Percentiles rank a stretch among this genome's conserved stretches.
Evolutionary conservation across 2,888 invertebrate species (phyloP).

Genomic region (Pseudococcus longispinus): DNA sequence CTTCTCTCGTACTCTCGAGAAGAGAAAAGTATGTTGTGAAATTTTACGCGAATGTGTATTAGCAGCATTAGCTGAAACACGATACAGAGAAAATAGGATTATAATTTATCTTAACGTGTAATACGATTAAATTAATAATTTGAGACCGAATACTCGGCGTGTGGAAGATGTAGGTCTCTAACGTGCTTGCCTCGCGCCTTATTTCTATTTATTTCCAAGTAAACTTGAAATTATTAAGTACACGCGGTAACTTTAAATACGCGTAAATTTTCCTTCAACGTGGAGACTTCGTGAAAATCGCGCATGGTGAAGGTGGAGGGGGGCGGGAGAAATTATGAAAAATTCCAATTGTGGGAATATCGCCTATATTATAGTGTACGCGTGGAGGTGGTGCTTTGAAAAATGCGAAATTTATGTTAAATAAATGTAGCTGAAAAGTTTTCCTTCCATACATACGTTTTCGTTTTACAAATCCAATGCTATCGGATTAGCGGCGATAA

Average conservation of each 20-base stretch:
- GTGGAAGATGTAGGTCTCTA: not conserved
- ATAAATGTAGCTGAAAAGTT: not conserved
- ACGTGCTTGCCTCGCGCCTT: not conserved
- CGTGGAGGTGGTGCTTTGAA: not conserved
- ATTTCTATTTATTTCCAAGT: conserved; percentile 1
- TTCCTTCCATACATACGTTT: not conserved
- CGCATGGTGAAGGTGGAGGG: too few species aligned
- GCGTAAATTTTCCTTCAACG: not conserved
- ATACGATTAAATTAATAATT: conserved; percentile 42
- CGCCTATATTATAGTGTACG: too few species aligned
- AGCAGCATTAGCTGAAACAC: not conserved
- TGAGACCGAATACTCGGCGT: not conserved
- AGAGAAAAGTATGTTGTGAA: not conserved
- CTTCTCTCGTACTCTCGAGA: not conserved
- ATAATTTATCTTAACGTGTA: conserved; percentile 2
- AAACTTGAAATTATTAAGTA: conserved; percentile 4
- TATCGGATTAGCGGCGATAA: conserved; percentile 19
- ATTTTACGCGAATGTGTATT: not conserved
- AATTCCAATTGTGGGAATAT: not conserved
- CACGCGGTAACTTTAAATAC: not conserved
- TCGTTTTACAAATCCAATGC: conserved; percentile 12
- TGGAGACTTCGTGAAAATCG: not conserved
- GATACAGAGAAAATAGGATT: conserved; percentile 8
- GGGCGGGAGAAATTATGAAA: not conserved
- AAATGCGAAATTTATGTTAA: not conserved